Evolutionary conservation across 1,140 invertebrate genomes (phyloP).

Genomic region (Epicauta chinensis): DNA sequence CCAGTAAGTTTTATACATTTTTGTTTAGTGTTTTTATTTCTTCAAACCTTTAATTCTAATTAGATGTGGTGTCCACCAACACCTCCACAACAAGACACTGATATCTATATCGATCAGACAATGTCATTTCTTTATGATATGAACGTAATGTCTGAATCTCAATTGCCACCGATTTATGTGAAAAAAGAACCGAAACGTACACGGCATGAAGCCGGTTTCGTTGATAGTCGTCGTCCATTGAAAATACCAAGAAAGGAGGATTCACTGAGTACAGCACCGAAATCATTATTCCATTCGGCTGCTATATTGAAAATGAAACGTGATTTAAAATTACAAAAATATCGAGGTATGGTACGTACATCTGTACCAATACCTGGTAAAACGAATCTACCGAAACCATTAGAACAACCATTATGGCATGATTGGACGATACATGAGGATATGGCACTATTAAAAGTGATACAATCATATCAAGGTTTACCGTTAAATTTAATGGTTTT

Average conservation of each 20-base stretch:
- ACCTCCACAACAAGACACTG: constrained; percentile 83
- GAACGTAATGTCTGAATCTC: constrained; percentile 72
- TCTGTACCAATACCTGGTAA: constrained; percentile 56
- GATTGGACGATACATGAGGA: constrained; percentile 91
- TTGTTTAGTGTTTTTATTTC: not conserved
- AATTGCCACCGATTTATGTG: constrained; percentile 79
- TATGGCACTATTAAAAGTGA: constrained; percentile 77
- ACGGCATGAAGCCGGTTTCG: constrained; percentile 54
- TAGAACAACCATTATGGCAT: constrained; percentile 60
- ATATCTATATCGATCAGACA: constrained; percentile 85
- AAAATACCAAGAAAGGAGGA: constrained; percentile 70
- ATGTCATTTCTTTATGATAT: constrained; percentile 80
- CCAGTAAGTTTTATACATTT: constrained; percentile 57
- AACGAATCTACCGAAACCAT: constrained; percentile 47
- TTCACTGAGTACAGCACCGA: constrained; percentile 62
- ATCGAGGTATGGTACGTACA: constrained; percentile 55
- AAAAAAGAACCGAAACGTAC: constrained; percentile 73
- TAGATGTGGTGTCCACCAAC: constrained; percentile 95
- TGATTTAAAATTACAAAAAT: constrained; percentile 56
- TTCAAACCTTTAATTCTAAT: not conserved
- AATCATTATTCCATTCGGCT: constrained; percentile 80
- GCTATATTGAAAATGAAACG: constrained; percentile 54
- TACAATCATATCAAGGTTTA: constrained; percentile 76
- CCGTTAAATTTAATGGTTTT: constrained; percentile 71
- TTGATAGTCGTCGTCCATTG: constrained; percentile 51